Evolutionary conservation across 2,888 invertebrate species (phyloP).

Genomic region (Lepidocyrtoides sp.): DNA sequence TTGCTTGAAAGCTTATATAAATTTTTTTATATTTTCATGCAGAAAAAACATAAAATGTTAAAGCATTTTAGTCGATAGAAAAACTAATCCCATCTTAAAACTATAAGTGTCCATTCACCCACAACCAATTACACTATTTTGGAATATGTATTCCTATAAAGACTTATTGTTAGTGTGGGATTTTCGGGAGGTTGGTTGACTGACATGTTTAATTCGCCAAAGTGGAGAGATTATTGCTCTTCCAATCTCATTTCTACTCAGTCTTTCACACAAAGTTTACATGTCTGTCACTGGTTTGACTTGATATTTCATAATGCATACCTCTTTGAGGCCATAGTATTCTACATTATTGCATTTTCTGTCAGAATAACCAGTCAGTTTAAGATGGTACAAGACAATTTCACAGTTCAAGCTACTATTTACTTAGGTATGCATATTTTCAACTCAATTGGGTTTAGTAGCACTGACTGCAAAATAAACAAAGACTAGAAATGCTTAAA

Average conservation of each 20-base stretch:
- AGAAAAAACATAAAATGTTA: neutral
- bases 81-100: conserved; percentile 43
- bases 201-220: conserved; percentile 54
- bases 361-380: conserved; percentile 7
- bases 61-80: neutral
- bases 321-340: neutral
- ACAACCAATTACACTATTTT: neutral
- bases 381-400: conserved; percentile 3
- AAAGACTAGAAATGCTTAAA: neutral
- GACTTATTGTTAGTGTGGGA: conserved; percentile 15
- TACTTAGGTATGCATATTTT: neutral
- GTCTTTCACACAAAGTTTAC: neutral
- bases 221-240: conserved; percentile 31
- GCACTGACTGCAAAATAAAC: neutral
- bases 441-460: neutral
- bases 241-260: neutral
- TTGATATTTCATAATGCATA: conserved; percentile 11
- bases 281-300: conserved; percentile 19
- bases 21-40: too few relatives aligned
- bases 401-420: neutral
- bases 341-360: neutral
- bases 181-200: conserved; percentile 38
- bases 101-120: conserved; percentile 33
- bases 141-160: neutral
- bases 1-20: neutral